A percentile compares a stretch with the other conserved stretches of the same genome.
Evolutionary conservation across 1,140 invertebrate species (phyloP).

Genomic region (Aphis craccivora): DNA sequence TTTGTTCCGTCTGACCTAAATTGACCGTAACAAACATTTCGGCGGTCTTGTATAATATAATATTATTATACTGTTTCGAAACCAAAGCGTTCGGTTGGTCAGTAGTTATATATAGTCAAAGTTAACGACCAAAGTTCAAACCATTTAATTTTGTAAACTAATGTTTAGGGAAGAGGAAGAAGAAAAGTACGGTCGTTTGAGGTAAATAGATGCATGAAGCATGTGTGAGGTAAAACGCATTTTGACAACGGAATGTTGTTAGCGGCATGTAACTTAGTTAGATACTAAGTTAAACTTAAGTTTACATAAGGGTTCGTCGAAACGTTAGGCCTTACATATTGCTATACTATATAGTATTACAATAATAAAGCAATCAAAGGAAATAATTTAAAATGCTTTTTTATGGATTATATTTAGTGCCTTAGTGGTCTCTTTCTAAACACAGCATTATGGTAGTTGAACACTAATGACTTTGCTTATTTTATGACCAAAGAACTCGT

Average conservation of each 20-base stretch:
- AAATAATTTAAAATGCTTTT: not conserved
- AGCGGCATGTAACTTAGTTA: constrained; percentile 26
- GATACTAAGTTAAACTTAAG: not conserved
- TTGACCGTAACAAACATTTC: constrained; percentile 18
- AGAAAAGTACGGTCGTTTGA: constrained; percentile 53
- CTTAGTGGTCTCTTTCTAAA: not conserved
- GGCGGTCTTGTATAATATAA: not conserved
- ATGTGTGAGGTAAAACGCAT: constrained; percentile 29
- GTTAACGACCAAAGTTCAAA: not conserved
- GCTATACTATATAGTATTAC: not conserved
- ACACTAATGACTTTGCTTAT: constrained; percentile 48
- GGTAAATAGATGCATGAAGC: constrained; percentile 39
- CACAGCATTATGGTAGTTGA: not conserved
- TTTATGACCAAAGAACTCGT: constrained; percentile 63
- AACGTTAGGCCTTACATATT: not conserved
- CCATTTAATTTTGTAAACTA: not conserved
- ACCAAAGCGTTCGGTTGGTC: not conserved
- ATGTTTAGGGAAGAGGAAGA: constrained; percentile 55
- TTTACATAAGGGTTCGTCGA: not conserved
- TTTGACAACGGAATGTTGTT: not conserved
- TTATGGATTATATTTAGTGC: not conserved
- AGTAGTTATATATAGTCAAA: not conserved
- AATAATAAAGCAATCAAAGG: not conserved
- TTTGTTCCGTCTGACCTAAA: constrained; percentile 49
- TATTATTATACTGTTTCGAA: not conserved